Percentiles rank a stretch among this genome's conserved stretches.
Conservation (phyloP, 2,797 vertebrate genomes). For the Tolypeutes matacus region DNA sequence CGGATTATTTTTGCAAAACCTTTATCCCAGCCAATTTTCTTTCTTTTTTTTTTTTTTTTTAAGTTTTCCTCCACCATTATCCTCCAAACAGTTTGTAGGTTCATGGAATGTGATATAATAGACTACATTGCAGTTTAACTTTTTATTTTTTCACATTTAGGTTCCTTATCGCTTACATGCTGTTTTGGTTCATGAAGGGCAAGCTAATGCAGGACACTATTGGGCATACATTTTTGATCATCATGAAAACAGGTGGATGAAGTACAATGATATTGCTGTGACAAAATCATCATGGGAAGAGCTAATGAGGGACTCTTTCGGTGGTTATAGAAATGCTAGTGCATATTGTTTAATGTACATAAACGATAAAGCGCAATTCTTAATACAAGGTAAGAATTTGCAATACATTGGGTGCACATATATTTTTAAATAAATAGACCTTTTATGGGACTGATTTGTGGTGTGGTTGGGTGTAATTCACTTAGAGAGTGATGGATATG, state of each 20-base stretch:
- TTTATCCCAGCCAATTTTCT: neutral
- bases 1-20: neutral
- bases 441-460: neutral
- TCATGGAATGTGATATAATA: neutral
- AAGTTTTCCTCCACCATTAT: neutral
- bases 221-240: slow-evolving; percentile 99
- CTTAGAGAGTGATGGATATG: neutral
- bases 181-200: slow-evolving; percentile 98
- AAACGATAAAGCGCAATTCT: slow-evolving; percentile 97
- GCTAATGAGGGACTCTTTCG: slow-evolving; percentile 97
- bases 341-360: slow-evolving; percentile 99
- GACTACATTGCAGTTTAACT: neutral
- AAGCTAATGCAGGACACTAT: slow-evolving; percentile 98
- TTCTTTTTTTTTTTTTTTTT: neutral
- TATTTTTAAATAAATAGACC: slow-evolving; percentile 39
- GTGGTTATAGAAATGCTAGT: slow-evolving; percentile 98
- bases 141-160: slow-evolving; percentile 85
- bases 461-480: neutral
- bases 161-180: slow-evolving; percentile 98
- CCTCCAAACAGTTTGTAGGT: neutral
- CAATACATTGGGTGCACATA: accelerated
- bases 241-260: slow-evolving; percentile 97
- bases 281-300: slow-evolving; percentile 99
- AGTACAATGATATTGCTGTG: slow-evolving; percentile 99
- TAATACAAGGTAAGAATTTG: slow-evolving; percentile 94